phyloP scores from a whole-genome alignment of 2,888 invertebrate genomes.

The Pantelozetes paolii region DNA sequence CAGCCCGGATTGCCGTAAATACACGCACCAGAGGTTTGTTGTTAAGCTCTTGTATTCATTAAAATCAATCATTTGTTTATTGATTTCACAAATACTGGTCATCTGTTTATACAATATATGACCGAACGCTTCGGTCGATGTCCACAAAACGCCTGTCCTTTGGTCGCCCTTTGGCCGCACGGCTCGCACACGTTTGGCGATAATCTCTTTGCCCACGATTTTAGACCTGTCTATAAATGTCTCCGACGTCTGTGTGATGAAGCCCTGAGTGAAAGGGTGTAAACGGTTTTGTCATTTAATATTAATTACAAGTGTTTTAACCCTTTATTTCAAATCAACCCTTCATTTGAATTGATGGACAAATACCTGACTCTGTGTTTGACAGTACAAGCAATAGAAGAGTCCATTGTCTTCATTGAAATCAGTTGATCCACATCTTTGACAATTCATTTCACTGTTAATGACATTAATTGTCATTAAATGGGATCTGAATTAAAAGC shows the following conservation, averaged over 20 bases:
- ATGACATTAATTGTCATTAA: too few relatives aligned
- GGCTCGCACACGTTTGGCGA: not conserved
- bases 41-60: not conserved
- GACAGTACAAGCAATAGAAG: constrained; percentile 32
- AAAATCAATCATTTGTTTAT: not conserved
- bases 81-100: not conserved
- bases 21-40: constrained; percentile 24
- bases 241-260: constrained; percentile 12
- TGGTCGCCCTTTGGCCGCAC: not conserved
- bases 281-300: too few relatives aligned
- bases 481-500: too few relatives aligned
- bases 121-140: constrained; percentile 35
- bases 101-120: constrained; percentile 17
- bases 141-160: constrained; percentile 22
- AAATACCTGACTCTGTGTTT: constrained; percentile 39
- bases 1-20: constrained; percentile 23
- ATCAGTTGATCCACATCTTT: constrained; percentile 30
- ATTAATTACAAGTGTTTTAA: too few relatives aligned
- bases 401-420: constrained; percentile 39
- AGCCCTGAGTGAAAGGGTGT: constrained; percentile 5
- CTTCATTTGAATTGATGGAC: not conserved
- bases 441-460: constrained; percentile 28
- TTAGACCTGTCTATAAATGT: not conserved
- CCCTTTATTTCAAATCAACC: not conserved
- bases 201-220: not conserved